A percentile compares a stretch with the other conserved stretches of the same genome.
phyloP scores from a whole-genome alignment of 2,888 invertebrate species.

The Clepsis dumicolana region DNA sequence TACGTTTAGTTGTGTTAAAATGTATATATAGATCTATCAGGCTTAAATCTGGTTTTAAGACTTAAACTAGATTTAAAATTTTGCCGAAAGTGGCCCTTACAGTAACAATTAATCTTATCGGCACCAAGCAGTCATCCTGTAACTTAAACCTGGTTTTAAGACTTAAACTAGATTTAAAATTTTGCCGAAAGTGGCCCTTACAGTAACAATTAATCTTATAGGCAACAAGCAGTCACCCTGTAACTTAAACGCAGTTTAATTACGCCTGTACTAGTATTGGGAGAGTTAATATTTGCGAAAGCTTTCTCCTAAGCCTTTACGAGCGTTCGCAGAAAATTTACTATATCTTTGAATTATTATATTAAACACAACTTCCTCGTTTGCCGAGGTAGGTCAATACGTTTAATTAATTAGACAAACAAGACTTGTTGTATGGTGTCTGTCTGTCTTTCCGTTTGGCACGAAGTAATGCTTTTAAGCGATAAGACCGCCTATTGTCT shows the following conservation, averaged over 20 bases:
- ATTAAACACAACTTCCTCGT: not conserved
- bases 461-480: too few species aligned
- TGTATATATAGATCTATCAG: too few species aligned
- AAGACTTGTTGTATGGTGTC: too few species aligned
- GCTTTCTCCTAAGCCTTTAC: constrained; percentile 24
- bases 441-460: too few species aligned
- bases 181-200: too few species aligned
- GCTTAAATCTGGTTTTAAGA: too few species aligned
- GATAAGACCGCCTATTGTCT: too few species aligned
- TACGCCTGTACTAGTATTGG: constrained; percentile 22
- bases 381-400: not conserved
- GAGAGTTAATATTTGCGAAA: constrained; percentile 35
- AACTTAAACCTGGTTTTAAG: too few species aligned
- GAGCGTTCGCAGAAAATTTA: constrained; percentile 16
- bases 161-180: too few species aligned
- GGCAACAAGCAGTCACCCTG: not conserved
- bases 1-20: too few species aligned
- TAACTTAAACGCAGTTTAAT: constrained; percentile 10
- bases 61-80: too few species aligned
- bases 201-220: not conserved
- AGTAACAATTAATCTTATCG: not conserved
- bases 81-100: too few species aligned
- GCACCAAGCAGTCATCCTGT: not conserved
- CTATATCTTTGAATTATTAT: not conserved
- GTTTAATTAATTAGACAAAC: not conserved